phyloP scores from a whole-genome alignment of 2,888 invertebrate species.

The Sinhomidia bicolor region DNA sequence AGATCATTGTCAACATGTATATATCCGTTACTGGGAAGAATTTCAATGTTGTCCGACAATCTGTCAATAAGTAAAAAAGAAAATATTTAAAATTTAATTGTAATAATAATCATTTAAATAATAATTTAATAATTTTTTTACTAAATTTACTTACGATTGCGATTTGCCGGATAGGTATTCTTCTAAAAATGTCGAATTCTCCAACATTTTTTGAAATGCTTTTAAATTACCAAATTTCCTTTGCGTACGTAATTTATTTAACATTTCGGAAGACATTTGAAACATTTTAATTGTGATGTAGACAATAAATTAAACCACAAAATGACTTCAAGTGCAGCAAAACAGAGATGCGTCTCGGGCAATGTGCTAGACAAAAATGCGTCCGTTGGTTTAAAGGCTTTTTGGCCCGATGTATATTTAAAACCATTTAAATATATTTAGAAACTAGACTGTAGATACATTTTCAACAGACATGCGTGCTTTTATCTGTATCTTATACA shows the following conservation, averaged over 20 bases:
- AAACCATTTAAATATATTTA: too few species aligned
- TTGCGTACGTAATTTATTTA: constrained; percentile 43
- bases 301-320: too few species aligned
- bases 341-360: too few species aligned
- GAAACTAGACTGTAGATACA: too few species aligned
- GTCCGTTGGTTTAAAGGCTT: too few species aligned
- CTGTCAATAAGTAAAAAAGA: constrained; percentile 5
- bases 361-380: too few species aligned
- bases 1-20: constrained; percentile 60
- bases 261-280: constrained; percentile 40
- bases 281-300: too few species aligned
- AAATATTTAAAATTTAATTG: neutral
- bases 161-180: constrained; percentile 43
- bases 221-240: constrained; percentile 62
- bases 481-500: too few species aligned
- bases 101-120: neutral
- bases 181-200: constrained; percentile 42
- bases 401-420: too few species aligned
- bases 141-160: constrained; percentile 45
- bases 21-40: constrained; percentile 33
- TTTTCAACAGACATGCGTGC: too few species aligned
- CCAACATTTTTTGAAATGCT: constrained; percentile 54
- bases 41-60: constrained; percentile 20
- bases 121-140: too few species aligned
- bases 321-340: too few species aligned